Percentiles rank a stretch among this genome's conserved stretches.
Evolutionary conservation across 2,113 vertebrate species (phyloP).

Genomic region (Ptyas mucosa): DNA sequence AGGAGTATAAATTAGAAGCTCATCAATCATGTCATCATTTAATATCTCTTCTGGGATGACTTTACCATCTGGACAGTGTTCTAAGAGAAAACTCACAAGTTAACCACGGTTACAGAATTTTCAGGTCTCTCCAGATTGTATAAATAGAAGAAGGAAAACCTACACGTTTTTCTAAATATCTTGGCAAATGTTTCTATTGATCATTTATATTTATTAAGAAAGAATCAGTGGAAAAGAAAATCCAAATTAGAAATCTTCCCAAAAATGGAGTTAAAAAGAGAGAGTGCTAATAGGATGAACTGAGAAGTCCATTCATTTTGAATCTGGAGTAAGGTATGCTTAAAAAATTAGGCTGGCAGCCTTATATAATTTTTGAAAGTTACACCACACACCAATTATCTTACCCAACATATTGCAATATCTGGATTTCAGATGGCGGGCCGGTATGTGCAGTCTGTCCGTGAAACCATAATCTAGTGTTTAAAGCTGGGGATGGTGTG

Average conservation of each 20-base stretch:
- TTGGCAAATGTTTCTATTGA: neutral
- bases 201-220: neutral
- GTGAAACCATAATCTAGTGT: neutral
- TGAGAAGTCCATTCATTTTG: neutral
- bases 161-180: neutral
- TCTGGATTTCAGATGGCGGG: neutral
- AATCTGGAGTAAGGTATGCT: neutral
- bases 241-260: neutral
- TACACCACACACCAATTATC: neutral
- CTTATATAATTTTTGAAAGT: neutral
- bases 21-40: rapidly evolving
- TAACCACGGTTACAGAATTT: neutral
- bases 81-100: neutral
- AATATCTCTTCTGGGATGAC: neutral
- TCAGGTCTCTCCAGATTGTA: neutral
- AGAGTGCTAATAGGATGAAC: neutral
- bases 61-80: slow-evolving; percentile 1
- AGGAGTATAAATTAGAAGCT: neutral
- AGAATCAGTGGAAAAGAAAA: neutral
- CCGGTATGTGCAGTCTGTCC: neutral
- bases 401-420: neutral
- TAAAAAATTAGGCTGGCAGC: neutral
- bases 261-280: neutral
- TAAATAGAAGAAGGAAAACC: neutral
- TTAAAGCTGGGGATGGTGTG: neutral